These are phyloP conservation scores for Heliconius erato DNA, from an alignment of 2,888 invertebrate genomes.

Conservation along the genomic window DNA sequence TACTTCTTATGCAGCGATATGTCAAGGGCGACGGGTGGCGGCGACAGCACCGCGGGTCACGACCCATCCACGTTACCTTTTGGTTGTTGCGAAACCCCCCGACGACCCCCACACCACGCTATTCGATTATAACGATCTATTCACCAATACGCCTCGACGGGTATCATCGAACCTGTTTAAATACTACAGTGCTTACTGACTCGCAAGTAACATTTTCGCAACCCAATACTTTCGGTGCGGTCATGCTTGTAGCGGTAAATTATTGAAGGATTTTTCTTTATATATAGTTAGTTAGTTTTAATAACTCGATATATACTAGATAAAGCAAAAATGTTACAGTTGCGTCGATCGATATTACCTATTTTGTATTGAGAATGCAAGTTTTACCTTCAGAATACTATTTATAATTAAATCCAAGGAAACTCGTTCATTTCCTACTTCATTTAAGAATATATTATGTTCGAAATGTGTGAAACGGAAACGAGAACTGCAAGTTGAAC, in stretches of 20 bases:
- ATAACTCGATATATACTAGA: constrained; percentile 12
- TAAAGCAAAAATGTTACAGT: constrained; percentile 12
- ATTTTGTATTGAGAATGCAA: constrained; percentile 26
- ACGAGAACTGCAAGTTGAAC: constrained; percentile 24
- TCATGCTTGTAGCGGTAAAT: constrained; percentile 71
- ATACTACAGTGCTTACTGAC: constrained; percentile 35
- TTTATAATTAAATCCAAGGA: constrained; percentile 40
- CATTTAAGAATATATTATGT: constrained; percentile 18
- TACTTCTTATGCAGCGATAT: constrained; percentile 70
- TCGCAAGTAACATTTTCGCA: constrained; percentile 51
- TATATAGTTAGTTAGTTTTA: neutral
- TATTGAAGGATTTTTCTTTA: constrained; percentile 64
- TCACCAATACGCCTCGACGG: constrained; percentile 44
- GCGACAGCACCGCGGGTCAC: constrained; percentile 63
- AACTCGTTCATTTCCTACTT: constrained; percentile 38
- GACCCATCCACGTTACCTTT: constrained; percentile 63
- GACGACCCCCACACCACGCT: constrained; percentile 43
- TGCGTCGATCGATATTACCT: constrained; percentile 8
- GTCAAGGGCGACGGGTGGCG: constrained; percentile 77
- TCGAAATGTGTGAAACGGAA: constrained; percentile 22
- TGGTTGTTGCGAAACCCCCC: constrained; percentile 59
- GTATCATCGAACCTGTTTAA: constrained; percentile 47
- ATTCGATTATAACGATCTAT: constrained; percentile 46
- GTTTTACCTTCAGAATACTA: constrained; percentile 23
- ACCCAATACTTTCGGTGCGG: constrained; percentile 64